Evolutionary conservation across 23 tunicate genomes (phyloP).

Genomic region (Ascidia mentula): DNA sequence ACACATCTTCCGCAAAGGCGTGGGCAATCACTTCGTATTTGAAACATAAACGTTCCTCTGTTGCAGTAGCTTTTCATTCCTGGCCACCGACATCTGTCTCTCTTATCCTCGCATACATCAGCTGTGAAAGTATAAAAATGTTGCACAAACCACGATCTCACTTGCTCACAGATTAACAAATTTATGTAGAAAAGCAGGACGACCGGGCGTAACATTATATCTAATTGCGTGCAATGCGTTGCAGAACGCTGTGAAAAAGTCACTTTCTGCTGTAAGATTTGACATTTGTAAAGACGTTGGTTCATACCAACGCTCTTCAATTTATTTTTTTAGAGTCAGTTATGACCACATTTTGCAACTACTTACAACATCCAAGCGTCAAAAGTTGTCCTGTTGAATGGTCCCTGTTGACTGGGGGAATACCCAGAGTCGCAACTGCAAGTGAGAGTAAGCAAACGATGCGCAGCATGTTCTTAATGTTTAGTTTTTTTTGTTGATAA

Average conservation of each 20-base stretch:
- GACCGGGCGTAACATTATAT: too few relatives aligned
- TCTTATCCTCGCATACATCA: neutral
- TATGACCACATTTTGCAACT: neutral
- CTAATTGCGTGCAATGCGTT: too few relatives aligned
- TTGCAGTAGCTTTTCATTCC: neutral
- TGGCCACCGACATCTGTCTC: neutral
- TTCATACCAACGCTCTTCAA: too few relatives aligned
- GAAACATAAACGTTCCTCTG: neutral
- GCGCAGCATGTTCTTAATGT: neutral
- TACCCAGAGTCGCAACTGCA: neutral
- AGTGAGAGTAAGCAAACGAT: neutral
- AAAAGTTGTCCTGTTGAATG: neutral
- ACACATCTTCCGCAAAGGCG: neutral
- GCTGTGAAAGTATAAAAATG: too few relatives aligned
- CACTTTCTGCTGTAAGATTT: too few relatives aligned
- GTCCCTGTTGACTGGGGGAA: neutral
- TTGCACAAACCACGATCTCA: too few relatives aligned
- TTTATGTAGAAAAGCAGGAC: too few relatives aligned
- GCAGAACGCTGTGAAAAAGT: too few relatives aligned
- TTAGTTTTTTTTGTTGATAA: neutral
- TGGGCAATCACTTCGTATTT: neutral
- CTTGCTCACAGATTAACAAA: too few relatives aligned
- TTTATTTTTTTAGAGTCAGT: too few relatives aligned
- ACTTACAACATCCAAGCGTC: constrained; percentile 1
- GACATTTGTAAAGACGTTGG: too few relatives aligned